Percentiles rank a stretch among this genome's conserved stretches.
These are phyloP conservation scores for Apostichopus parvimensis DNA, from an alignment of 35 echinoderm and acorn worm genomes.

Conservation along the genomic window DNA sequence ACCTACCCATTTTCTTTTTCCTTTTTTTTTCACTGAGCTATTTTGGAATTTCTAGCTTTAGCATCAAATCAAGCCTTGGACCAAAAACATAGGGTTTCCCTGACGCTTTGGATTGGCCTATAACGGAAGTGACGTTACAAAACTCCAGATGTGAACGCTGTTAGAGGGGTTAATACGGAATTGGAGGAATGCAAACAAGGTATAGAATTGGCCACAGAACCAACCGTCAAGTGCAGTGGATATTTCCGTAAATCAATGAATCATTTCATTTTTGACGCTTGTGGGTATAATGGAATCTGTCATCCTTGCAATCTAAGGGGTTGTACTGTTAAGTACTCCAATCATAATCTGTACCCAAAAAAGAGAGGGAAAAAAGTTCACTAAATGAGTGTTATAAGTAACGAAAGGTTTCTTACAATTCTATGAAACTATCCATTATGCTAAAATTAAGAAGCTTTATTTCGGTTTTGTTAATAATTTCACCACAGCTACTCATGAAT, in stretches of 20 bases:
- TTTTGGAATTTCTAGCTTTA: not conserved
- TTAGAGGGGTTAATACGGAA: slow-evolving; percentile 20
- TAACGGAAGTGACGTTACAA: slow-evolving; percentile 11
- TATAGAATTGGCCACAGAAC: not conserved
- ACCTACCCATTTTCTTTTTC: not conserved
- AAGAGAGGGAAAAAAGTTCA: too few relatives aligned
- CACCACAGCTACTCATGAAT: too few relatives aligned
- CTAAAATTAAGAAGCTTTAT: too few relatives aligned
- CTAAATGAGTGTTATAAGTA: too few relatives aligned
- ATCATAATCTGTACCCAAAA: too few relatives aligned
- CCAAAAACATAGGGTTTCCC: not conserved
- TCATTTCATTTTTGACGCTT: not conserved
- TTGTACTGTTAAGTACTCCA: too few relatives aligned
- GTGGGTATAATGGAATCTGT: too few relatives aligned
- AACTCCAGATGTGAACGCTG: not conserved
- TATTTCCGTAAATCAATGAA: not conserved
- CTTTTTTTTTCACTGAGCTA: slow-evolving; percentile 1
- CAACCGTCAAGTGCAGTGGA: slow-evolving; percentile 10
- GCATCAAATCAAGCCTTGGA: not conserved
- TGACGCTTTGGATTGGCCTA: not conserved
- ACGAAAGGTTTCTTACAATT: too few relatives aligned
- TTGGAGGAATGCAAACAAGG: slow-evolving; percentile 17
- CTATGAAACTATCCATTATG: too few relatives aligned
- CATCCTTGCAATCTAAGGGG: too few relatives aligned
- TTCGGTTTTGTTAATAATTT: too few relatives aligned